Conservation (phyloP, 2,888 invertebrate genomes). For the Coelinius sp. region DNA sequence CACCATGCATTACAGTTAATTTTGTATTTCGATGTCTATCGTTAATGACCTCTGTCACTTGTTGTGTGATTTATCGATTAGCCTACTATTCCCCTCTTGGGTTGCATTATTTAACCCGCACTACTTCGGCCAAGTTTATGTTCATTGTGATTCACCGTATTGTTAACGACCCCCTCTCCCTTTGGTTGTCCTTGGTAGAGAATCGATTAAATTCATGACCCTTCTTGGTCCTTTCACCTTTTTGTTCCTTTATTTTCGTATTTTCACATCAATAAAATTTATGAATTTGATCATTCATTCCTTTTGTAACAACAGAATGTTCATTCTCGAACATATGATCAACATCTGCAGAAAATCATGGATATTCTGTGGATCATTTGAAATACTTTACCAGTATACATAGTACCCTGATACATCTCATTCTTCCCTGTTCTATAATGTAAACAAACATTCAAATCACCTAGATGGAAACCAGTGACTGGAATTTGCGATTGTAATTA, state of each 20-base stretch:
- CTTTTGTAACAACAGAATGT: no score
- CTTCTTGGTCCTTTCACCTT: not conserved
- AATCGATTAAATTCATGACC: constrained; percentile 38
- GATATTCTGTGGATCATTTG: no score
- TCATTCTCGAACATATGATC: no score
- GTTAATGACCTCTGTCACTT: not conserved
- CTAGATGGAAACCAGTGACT: not conserved
- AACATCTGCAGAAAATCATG: no score
- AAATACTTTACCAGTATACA: no score
- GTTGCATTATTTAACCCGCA: constrained; percentile 12
- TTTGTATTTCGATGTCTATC: not conserved
- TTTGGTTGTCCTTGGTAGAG: not conserved
- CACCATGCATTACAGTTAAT: not conserved
- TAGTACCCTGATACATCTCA: no score
- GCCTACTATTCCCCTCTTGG: not conserved
- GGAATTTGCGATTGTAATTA: not conserved
- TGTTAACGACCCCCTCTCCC: constrained; percentile 14
- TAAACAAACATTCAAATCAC: not conserved
- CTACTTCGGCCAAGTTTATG: not conserved
- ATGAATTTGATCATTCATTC: no score
- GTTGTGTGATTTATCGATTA: not conserved
- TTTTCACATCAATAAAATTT: not conserved
- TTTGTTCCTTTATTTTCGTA: not conserved
- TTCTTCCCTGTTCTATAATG: not conserved
- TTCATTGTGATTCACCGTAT: constrained; percentile 27